Base-by-base conservation (phyloP, 1,140 invertebrate genomes). In the Propsilocerus akamusi region DNA sequence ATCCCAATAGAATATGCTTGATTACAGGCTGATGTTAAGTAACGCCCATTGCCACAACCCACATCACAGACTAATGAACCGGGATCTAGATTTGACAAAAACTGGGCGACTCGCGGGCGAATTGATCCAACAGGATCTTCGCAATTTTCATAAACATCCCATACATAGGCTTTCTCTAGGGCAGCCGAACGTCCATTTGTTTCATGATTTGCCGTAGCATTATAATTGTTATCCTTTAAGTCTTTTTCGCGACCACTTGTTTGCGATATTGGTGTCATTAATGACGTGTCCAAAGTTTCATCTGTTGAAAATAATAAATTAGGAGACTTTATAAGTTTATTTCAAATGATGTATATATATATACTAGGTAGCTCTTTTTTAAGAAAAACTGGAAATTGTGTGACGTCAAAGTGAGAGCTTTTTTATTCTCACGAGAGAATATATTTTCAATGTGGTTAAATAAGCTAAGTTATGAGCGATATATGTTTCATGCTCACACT, bases 21-120 rank as follows among this genome's bases (percentile, higher is more conserved):
- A 65, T 93, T 94, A 46, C 61, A 62, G 2, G 14, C 34, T 57
- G 92, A 75, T 60, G 78, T 81, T 54, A 95, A 69, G 67, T 95
- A 94, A 62, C 93, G 90, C 22, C 91, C 92, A 68, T 86, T 92
- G 53, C 91, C 91, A 68, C 91, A 96, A 52, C 91, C 92, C 53
- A 94, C 81, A 68, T 96, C 90, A 60, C 90, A 93, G 50, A 96
- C 85, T 26, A 95, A 72, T 49, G 88, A 86, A 46, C 89, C 90
- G 1, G 88, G 86, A 59, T 93, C 86, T 22, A 95, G 73, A 48
- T 83, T 85, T 41, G 81, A 68, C 47, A 97, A 75, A 68, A 96
- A 94, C 58, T 87, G 76, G 57, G 80, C 78, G 48, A 94, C 86
- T 56, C 79, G 74, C 20, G 90, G 89, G 78, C 90, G 89, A 25